A percentile compares a stretch with the other conserved stretches of the same genome.
Conservation (phyloP, 92 coral and sea anemone genomes). For the Blastomussa wellsi region DNA sequence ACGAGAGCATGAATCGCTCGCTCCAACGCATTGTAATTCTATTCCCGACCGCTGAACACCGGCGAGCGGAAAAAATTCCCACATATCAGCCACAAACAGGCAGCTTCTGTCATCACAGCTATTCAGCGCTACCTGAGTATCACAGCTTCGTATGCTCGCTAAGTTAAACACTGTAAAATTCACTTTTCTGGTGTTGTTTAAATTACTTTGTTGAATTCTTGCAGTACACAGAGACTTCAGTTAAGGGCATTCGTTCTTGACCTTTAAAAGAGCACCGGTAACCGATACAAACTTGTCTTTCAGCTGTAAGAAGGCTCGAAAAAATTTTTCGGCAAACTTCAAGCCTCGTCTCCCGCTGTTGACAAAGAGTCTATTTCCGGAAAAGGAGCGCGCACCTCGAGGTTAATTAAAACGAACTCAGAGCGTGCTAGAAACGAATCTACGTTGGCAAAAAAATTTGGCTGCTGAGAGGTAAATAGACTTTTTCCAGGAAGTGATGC, state of each 20-base stretch:
- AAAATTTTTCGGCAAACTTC: conserved; percentile 44
- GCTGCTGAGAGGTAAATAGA: not conserved
- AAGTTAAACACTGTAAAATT: not conserved
- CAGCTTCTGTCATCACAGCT: conserved; percentile 36
- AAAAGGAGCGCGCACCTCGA: conserved; percentile 10
- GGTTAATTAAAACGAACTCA: conserved; percentile 35
- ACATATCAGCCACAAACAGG: conserved; percentile 28
- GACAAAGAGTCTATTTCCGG: conserved; percentile 56
- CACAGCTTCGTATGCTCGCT: not conserved
- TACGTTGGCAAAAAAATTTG: not conserved
- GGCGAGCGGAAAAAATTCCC: conserved; percentile 20
- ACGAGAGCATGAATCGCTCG: conserved; percentile 29
- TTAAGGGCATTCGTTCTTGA: conserved; percentile 72
- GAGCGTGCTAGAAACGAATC: not conserved
- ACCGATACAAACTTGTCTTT: conserved; percentile 72
- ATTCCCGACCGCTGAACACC: conserved; percentile 19
- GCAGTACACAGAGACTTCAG: conserved; percentile 38
- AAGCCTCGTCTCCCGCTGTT: conserved; percentile 31
- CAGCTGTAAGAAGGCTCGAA: conserved; percentile 36
- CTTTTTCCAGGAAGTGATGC: not conserved
- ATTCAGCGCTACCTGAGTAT: conserved; percentile 22
- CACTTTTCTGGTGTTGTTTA: not conserved
- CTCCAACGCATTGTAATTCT: conserved; percentile 23
- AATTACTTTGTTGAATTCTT: not conserved
- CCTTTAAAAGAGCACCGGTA: conserved; percentile 75